Evolutionary conservation across 2,797 vertebrate genomes (phyloP), one percentile per base, ranked within the genome.

Genomic region (Holocentrus rufus): DNA sequence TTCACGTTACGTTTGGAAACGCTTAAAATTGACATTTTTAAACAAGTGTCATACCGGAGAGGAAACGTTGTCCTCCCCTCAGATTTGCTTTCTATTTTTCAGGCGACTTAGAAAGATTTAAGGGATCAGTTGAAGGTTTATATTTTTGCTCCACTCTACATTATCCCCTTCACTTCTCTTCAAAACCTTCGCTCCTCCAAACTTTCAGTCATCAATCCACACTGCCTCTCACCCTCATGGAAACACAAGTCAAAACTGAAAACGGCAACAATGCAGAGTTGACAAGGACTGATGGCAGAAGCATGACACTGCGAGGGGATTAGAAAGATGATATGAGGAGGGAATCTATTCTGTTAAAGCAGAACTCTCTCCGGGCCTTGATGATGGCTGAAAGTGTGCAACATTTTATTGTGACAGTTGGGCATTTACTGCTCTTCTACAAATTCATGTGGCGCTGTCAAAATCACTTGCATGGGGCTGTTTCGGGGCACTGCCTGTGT

Each of bases 61-160:
- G 60, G 65, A 76, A 80, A 65, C 57, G 76, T 34, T 66, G 52
- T 79, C 77, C 65, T 74, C 68, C 65, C 31, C 77, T 78, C 71
- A 83, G 75, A 87, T 83, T 79, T 79, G 47, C 81, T 82, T 85
- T 80, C 82, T 82, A 80, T 87, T 89, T 91, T 89, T 79, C 79
- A 73, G 79, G 69, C 62, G 47, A 87, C 85, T 92, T 88, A 90
- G 70, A 79, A 81, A 90, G 88, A 92, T 87, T 92, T 87, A 88
- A 61, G 59, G 89, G 83, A 90, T 92, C 88, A 88, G 77, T 85
- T 87, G 75, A 76, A 84, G 89, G 78, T 91, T 89, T 90, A 77
- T 84, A 81, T 83, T 88, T 87, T 84, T 87, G 74, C 83, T 86
- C 69, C 80, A 72, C 74, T 81, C 78, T 22, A 66, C 82, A 80